Base-by-base conservation (phyloP, 1,140 invertebrate genomes). In the Meloidogyne chitwoodi region DNA sequence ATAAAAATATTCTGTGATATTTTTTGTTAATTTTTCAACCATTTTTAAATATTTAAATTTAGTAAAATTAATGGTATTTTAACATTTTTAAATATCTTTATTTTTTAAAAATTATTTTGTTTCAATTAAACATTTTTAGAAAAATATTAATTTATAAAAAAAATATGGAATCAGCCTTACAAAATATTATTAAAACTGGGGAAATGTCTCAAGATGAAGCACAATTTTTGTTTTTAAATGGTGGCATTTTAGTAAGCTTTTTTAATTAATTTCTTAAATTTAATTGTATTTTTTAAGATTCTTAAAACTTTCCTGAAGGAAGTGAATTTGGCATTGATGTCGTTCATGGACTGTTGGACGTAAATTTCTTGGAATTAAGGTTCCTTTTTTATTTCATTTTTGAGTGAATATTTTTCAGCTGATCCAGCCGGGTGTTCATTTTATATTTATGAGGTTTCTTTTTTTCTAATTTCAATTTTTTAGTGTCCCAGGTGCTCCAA, bases 251-350 rank as follows among this genome's bases (percentile, higher is more conserved):
- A 26, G 71, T 70, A 41, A 26, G 1, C 16, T 14, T 26, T 5
- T 31, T 44, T 12, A 27, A 19, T 38, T 56, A 5, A n/a, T 22
- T 34, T 19, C 5, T 26, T 41, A 69, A 38, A 19, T 31, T 69
- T 31, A 56, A 19, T 31, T 68, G 10, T n/a, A 92, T 5, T 90
- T 97, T 19, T 80, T 11, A 31, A 81, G 81, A 72, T 84, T 22
- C 91, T 95, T 66, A 88, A 94, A 91, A 94, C 82, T 92, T 95
- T 56, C 94, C 95, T 4, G 86, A 89, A 76, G 92, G 92, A 64
- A 94, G 93, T 10, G 93, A 96, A 88, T 93, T 98, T 89, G 95
- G 96, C n/a, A 94, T 99, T 80, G 96, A 99, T 88, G 96, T 87
- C 93, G 94, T 88, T 92, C 92, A 12, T 98, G 95, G 93, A 92